Evolutionary conservation across 1,140 invertebrate species (phyloP).

Genomic region (Vanessa atalanta): DNA sequence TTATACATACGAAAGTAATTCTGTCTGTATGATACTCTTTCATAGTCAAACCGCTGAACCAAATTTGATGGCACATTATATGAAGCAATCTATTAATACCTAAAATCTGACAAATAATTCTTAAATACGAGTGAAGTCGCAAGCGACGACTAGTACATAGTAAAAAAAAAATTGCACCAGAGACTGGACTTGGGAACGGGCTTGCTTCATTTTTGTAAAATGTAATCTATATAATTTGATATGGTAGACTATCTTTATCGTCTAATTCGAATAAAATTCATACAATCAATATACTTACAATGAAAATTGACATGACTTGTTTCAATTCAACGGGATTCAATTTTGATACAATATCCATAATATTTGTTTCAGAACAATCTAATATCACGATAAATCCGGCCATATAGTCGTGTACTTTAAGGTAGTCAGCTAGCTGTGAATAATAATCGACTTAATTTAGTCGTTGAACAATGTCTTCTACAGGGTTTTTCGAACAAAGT

Average conservation of each 20-base stretch:
- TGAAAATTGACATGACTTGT: conserved; percentile 23
- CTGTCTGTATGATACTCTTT: too few relatives aligned
- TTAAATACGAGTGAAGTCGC: too few relatives aligned
- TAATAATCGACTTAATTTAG: not conserved
- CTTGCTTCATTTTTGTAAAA: not conserved
- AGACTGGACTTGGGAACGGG: too few relatives aligned
- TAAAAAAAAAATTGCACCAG: too few relatives aligned
- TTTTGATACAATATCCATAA: conserved; percentile 25
- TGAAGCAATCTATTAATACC: too few relatives aligned
- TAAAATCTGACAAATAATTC: too few relatives aligned
- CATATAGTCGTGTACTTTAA: conserved; percentile 36
- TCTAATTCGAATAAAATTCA: not conserved
- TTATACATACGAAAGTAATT: too few relatives aligned
- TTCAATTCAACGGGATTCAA: conserved; percentile 26
- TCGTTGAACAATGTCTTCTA: too few relatives aligned
- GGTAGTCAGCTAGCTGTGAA: conserved; percentile 38
- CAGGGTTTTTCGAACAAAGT: too few relatives aligned
- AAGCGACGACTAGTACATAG: too few relatives aligned
- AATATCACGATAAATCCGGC: conserved; percentile 29
- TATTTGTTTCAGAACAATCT: conserved; percentile 30
- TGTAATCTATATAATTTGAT: not conserved
- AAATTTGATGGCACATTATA: too few relatives aligned
- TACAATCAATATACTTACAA: conserved; percentile 25
- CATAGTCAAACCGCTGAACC: too few relatives aligned
- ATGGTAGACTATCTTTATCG: not conserved